A percentile compares a stretch with the other conserved stretches of the same genome.
These are phyloP conservation scores for Thamnophis elegans DNA, from an alignment of 2,797 vertebrate species.

Conservation along the genomic window DNA sequence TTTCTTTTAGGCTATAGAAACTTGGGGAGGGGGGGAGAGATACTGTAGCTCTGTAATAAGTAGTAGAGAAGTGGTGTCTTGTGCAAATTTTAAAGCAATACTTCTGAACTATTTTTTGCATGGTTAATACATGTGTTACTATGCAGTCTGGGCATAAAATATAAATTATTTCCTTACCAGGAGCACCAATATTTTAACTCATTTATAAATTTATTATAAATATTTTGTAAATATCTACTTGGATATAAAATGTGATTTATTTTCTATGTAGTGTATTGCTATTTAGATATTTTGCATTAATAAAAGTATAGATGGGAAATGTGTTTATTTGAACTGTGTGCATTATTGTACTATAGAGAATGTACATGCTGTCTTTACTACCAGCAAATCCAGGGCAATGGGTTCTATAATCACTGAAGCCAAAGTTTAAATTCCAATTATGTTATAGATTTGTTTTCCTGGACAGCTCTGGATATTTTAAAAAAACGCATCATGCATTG, in stretches of 20 bases:
- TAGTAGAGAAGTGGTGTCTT: neutral
- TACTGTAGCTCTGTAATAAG: neutral
- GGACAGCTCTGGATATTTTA: neutral
- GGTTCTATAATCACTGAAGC: neutral
- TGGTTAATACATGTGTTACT: neutral
- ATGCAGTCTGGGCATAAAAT: neutral
- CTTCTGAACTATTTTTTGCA: neutral
- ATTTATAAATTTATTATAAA: neutral
- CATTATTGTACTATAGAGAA: neutral
- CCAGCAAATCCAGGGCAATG: too few species aligned
- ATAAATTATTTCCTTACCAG: neutral
- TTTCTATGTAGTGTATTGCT: neutral
- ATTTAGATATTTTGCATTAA: neutral
- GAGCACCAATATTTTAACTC: neutral
- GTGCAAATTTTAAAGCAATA: neutral
- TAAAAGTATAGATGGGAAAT: neutral
- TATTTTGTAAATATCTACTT: neutral
- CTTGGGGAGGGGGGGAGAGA: rapidly evolving
- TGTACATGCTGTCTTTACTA: neutral
- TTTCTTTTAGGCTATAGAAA: neutral
- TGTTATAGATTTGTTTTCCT: neutral
- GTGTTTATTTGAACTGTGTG: neutral
- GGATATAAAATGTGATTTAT: neutral
- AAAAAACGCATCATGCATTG: neutral
- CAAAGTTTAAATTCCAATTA: neutral